These are phyloP conservation scores for Ascidia mentula DNA, from an alignment of 23 tunicate species.

Conservation along the genomic window DNA sequence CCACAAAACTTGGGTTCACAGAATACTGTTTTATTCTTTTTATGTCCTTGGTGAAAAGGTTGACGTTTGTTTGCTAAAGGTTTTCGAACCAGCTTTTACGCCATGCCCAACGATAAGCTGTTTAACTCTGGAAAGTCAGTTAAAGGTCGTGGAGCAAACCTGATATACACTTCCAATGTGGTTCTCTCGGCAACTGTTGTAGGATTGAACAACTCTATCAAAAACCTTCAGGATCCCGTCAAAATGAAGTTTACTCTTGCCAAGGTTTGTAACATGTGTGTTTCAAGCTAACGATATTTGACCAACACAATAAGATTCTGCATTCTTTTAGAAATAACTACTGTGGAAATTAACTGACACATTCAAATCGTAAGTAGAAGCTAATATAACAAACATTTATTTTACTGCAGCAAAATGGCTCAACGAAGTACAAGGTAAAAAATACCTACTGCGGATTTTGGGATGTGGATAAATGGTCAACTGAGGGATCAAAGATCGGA, in stretches of 20 bases:
- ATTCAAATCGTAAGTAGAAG: too few species aligned
- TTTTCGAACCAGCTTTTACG: background rate
- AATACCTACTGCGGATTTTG: slow-evolving; percentile 19
- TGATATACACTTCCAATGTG: background rate
- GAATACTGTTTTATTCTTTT: too few species aligned
- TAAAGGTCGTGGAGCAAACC: background rate
- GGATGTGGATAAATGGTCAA: slow-evolving; percentile 20
- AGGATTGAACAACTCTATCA: background rate
- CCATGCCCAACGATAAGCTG: background rate
- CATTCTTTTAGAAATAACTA: background rate
- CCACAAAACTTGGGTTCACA: too few species aligned
- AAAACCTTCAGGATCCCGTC: background rate
- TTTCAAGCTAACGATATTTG: background rate
- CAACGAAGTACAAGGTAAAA: background rate
- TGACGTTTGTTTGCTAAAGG: background rate
- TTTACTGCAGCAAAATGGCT: background rate
- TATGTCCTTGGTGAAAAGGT: too few species aligned
- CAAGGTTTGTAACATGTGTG: too few species aligned
- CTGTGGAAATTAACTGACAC: too few species aligned
- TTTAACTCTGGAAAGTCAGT: background rate
- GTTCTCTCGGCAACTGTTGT: slow-evolving; percentile 6
- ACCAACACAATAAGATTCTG: background rate
- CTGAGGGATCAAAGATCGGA: slow-evolving; percentile 2
- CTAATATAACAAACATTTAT: background rate
- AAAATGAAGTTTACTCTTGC: background rate